Base-by-base conservation (phyloP, 2,797 vertebrate species). In the Rhadinocentrus ornatus region DNA sequence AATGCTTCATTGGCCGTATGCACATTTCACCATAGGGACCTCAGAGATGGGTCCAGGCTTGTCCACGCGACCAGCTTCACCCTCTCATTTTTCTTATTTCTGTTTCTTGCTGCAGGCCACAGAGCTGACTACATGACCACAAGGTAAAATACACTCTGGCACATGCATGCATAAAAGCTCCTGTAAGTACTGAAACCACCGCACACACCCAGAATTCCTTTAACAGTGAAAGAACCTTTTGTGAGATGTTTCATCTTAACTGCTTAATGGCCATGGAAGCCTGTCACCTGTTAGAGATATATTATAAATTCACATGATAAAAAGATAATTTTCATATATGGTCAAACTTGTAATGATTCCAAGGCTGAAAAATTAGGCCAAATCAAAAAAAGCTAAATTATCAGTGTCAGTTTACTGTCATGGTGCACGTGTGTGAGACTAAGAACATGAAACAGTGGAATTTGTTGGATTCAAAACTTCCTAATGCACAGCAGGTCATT, bases 111-210 rank as follows among this genome's bases (percentile, higher is more conserved):
- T 71, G 24, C 91, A 99, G 98, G 97, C 93, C 96, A 99, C 89
- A 95, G 96, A 93, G 95, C 96, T 83, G 97, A 99, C 89, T 98
- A 97, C 91, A 97, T 99, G 96, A 99, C 96, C 81, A 99, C 97
- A 87, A 99, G 97, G 98, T 99, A 97, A 93, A 63, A 62, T 26
- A 55, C 81, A 76, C 71, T 37, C 77, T 11, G 12, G 9, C 44
- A 48, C 53, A 54, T 41, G 46, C 60, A 73, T 72, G 56, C 76
- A 71, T 55, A 48, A 57, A 5, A 66, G 48, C 65, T 62, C 53
- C 31, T 31, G 31, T 31, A 31, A 31, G 7, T 31, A 31, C 67
- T 68, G n/a, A 16, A 57, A 32, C 66, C 12, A n/a, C 59, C 56
- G 62, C 18, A 22, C 63, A 66, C 35, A 60, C 24, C 5, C 56